phyloP scores from a whole-genome alignment of 1,140 invertebrate species.

The Cephus cinctus region DNA sequence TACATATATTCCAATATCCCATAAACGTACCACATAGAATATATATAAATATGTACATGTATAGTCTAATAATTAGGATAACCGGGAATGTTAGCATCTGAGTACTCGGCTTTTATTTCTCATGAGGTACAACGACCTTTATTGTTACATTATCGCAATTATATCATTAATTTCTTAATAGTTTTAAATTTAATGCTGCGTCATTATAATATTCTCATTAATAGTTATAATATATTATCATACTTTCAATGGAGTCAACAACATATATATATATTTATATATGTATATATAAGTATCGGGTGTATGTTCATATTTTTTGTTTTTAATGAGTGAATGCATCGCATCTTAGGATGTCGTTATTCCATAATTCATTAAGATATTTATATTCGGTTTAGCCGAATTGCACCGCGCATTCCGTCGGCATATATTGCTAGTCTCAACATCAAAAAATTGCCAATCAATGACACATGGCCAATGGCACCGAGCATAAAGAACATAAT shows the following conservation, averaged over 20 bases:
- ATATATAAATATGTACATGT: no score
- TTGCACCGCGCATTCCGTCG: conserved; percentile 15
- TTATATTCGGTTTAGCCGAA: conserved; percentile 22
- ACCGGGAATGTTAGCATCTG: conserved; percentile 1
- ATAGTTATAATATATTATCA: conserved; percentile 49
- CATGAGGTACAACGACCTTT: conserved; percentile 48
- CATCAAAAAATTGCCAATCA: no score
- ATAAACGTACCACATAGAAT: no score
- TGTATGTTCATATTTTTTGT: conserved; percentile 43
- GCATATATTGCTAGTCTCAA: neutral
- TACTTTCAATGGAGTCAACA: conserved; percentile 56
- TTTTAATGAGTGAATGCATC: conserved; percentile 41
- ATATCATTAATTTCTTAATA: conserved; percentile 41
- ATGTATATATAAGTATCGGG: conserved; percentile 38
- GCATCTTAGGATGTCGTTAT: conserved; percentile 32
- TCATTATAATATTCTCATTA: conserved; percentile 37
- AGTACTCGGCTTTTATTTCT: conserved; percentile 39
- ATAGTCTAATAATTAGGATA: no score
- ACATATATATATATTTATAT: conserved; percentile 48
- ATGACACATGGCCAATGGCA: no score
- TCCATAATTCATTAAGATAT: conserved; percentile 28
- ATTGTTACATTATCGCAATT: conserved; percentile 51
- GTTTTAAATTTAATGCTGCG: conserved; percentile 41
- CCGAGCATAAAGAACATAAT: no score
- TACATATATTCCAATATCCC: no score